Evolutionary conservation across 2,797 vertebrate genomes (phyloP).

Genomic region (Remorina albescens): DNA sequence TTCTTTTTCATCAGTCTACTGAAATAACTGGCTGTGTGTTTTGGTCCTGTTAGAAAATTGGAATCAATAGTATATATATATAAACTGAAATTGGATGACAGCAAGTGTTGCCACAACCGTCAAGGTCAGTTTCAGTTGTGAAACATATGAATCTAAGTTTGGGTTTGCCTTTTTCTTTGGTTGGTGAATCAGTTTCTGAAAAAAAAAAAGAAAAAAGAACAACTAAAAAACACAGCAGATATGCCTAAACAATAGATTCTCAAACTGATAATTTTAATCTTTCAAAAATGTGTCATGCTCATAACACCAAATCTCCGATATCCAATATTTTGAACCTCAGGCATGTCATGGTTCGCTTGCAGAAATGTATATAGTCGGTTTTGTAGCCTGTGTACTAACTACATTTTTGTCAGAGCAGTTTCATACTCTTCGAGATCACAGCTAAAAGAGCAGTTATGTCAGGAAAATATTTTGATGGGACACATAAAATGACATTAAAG

Average conservation of each 20-base stretch:
- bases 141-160: conserved; percentile 1
- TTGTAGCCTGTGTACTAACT: too few relatives aligned
- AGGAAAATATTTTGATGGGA: background rate
- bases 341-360: too few relatives aligned
- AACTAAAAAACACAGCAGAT: too few relatives aligned
- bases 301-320: background rate
- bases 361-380: too few relatives aligned
- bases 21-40: too few relatives aligned
- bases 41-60: conserved; percentile 3
- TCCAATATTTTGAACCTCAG: background rate
- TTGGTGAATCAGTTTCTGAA: background rate
- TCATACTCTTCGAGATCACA: conserved; percentile 15
- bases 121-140: background rate
- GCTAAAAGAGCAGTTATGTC: conserved; percentile 28
- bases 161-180: background rate
- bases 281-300: background rate
- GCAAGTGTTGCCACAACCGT: background rate
- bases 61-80: conserved; percentile 19
- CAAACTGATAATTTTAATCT: background rate
- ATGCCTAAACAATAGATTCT: background rate
- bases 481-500: background rate
- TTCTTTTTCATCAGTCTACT: conserved; percentile 11
- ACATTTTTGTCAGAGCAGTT: background rate
- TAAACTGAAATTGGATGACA: conserved; percentile 3
- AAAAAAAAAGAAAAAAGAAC: too few relatives aligned